Conservation (phyloP, 2,797 vertebrate species). For the Crocidura indochinensis region DNA sequence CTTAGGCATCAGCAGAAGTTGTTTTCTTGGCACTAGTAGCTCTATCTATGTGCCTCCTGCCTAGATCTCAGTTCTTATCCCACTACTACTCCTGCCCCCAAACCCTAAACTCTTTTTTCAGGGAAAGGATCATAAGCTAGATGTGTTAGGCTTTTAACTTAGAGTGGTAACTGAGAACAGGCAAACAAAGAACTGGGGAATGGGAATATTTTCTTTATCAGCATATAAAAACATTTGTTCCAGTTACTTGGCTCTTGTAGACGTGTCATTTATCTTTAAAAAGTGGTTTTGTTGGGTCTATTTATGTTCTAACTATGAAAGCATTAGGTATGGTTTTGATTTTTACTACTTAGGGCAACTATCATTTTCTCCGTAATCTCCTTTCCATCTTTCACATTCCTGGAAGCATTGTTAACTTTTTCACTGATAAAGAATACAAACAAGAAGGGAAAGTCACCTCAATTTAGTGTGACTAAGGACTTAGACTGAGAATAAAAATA, state of each 20-base stretch:
- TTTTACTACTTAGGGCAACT: not conserved
- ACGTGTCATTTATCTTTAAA: not conserved
- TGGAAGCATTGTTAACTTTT: not conserved
- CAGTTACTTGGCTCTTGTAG: not conserved
- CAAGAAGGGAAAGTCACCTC: not conserved
- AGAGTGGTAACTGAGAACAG: not conserved
- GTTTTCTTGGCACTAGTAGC: not conserved
- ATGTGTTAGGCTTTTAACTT: not conserved
- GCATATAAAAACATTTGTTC: not conserved
- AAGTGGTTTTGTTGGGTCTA: not conserved
- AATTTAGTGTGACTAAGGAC: not conserved
- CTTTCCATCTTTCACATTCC: not conserved
- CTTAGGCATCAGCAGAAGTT: not conserved
- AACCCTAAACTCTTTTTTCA: not conserved
- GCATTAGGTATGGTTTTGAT: not conserved
- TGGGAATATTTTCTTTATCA: not conserved
- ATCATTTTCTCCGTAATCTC: not conserved
- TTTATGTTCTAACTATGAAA: constrained; percentile 15
- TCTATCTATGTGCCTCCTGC: not conserved
- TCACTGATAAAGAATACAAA: not conserved
- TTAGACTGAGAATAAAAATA: constrained; percentile 12
- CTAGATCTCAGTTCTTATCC: not conserved
- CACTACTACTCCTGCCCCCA: not conserved
- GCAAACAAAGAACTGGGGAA: not conserved
- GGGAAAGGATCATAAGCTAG: not conserved